phyloP scores from a whole-genome alignment of 2,888 invertebrate species.

The Emesis russula region DNA sequence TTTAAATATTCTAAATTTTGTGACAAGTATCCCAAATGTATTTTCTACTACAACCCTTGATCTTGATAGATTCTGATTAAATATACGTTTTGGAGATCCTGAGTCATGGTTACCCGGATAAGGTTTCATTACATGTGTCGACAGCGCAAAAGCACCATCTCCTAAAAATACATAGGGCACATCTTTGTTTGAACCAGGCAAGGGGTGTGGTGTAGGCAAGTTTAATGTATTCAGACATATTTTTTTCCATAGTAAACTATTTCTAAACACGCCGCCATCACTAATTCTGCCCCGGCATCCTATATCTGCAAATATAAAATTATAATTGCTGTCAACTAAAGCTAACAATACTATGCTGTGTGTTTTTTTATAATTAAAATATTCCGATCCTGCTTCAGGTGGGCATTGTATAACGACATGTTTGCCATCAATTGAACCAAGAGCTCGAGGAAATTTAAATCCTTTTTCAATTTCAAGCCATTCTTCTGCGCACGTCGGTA shows the following conservation, averaged over 20 bases:
- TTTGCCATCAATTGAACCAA: constrained; percentile 24
- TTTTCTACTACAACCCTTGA: constrained; percentile 79
- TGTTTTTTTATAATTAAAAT: no score
- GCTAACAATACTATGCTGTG: no score
- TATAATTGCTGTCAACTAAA: no score
- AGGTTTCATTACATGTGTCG: not conserved
- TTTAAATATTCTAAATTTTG: constrained; percentile 68
- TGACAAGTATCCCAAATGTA: constrained; percentile 65
- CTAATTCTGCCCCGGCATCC: constrained; percentile 86
- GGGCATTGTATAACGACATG: constrained; percentile 9
- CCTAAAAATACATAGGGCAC: not conserved
- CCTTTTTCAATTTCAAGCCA: constrained; percentile 28
- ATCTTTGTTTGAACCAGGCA: not conserved
- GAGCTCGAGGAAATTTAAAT: constrained; percentile 27
- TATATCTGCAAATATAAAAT: constrained; percentile 89
- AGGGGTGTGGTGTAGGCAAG: not conserved
- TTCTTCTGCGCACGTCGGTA: not conserved
- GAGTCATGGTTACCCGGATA: constrained; percentile 8
- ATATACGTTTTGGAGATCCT: not conserved
- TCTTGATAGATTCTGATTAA: constrained; percentile 27
- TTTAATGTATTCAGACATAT: constrained; percentile 51
- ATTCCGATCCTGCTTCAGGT: constrained; percentile 13
- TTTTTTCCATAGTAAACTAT: constrained; percentile 79
- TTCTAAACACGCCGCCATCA: constrained; percentile 65
- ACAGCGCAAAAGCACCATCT: not conserved